phyloP scores from a whole-genome alignment of 2,888 invertebrate genomes.

The Drosophila affinis region DNA sequence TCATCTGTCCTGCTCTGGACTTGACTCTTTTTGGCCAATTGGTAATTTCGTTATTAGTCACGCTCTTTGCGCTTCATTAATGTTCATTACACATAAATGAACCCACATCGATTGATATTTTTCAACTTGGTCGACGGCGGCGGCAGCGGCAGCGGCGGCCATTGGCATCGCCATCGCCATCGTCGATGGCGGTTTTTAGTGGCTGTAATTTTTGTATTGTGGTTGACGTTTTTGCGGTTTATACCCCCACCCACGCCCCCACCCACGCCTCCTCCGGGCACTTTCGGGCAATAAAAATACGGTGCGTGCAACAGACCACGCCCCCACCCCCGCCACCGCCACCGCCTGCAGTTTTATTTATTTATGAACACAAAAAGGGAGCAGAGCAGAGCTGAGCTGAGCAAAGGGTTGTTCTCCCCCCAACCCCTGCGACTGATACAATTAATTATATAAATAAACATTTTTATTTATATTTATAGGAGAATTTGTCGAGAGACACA shows the following conservation, averaged over 20 bases:
- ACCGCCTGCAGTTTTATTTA: conserved; percentile 28
- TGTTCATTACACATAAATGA: conserved; percentile 79
- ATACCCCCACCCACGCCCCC: conserved; percentile 3
- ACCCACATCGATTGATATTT: conserved; percentile 79
- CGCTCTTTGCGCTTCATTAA: conserved; percentile 79
- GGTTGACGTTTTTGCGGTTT: conserved; percentile 76
- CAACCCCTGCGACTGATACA: conserved; percentile 40
- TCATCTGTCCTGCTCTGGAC: conserved; percentile 31
- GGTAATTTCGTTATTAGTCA: conserved; percentile 79
- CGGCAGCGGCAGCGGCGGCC: conserved; percentile 14
- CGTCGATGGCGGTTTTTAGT: conserved; percentile 60
- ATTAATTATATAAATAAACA: conserved; percentile 76
- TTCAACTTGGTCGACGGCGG: conserved; percentile 41
- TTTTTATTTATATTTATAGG: conserved; percentile 31
- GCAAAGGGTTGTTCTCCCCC: conserved; percentile 62
- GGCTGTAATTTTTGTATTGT: conserved; percentile 56
- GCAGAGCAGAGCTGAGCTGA: background rate
- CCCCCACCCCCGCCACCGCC: background rate
- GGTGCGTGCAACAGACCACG: conserved; percentile 44
- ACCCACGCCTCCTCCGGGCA: conserved; percentile 2
- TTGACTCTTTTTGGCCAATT: conserved; percentile 71
- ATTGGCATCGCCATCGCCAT: background rate
- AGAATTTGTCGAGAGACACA: conserved; percentile 33
- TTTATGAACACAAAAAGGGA: conserved; percentile 28
- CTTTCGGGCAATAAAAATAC: conserved; percentile 26